Conservation (phyloP, 2,797 vertebrate species). For the Myripristis murdjan region DNA sequence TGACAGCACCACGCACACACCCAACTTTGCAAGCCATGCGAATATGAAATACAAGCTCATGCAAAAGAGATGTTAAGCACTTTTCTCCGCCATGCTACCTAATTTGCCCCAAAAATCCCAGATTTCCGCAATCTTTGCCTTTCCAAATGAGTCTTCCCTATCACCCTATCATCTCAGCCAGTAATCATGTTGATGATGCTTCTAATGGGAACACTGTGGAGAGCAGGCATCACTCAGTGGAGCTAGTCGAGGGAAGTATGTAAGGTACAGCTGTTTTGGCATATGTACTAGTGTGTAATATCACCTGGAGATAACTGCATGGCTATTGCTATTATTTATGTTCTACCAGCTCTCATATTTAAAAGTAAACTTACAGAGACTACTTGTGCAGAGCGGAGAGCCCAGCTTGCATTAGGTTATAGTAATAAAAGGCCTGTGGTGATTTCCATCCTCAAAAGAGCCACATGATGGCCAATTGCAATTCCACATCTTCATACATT, state of each 20-base stretch:
- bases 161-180: constrained; percentile 2
- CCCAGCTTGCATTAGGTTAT: neutral
- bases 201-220: constrained; percentile 14
- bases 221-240: constrained; percentile 13
- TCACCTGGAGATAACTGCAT: constrained; percentile 4
- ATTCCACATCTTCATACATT: neutral
- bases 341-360: neutral
- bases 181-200: constrained; percentile 25
- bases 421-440: neutral
- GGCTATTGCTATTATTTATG: neutral
- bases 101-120: constrained; percentile 26
- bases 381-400: neutral
- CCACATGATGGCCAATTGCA: neutral
- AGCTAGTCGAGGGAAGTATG: neutral
- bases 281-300: constrained; percentile 7
- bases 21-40: constrained; percentile 13
- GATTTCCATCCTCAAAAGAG: neutral
- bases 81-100: constrained; percentile 1
- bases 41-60: constrained; percentile 14
- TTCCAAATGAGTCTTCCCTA: constrained; percentile 7
- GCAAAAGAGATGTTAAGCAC: neutral
- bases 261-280: neutral
- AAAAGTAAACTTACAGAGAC: neutral
- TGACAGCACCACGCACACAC: constrained; percentile 30
- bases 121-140: constrained; percentile 7